Evolutionary conservation across 1,140 invertebrate species (phyloP), one percentile per base, ranked within the genome.

Genomic region (Conopomorpha cramerella): DNA sequence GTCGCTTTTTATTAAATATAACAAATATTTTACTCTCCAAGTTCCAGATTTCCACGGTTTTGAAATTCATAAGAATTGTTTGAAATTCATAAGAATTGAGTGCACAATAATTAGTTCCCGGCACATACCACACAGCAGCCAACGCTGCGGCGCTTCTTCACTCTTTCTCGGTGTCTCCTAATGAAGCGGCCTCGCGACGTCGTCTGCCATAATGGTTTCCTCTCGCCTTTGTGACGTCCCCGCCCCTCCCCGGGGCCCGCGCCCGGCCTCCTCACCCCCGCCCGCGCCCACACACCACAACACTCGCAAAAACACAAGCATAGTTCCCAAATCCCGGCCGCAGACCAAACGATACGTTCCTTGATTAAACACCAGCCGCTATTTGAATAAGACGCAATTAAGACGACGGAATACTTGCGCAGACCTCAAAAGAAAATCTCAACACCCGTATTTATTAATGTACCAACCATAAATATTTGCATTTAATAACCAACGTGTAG

Each of bases 391-490:
- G 46, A 35, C 54, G 62, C 72, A 71, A 76, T 76, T 71, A 76
- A 68, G 65, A 63, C 65, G 61, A 49, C 58, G 57, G 43, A 51
- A 52, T 42, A 51, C 50, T 51, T 52, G 43, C 39, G 37, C 30
- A 38, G n/a, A n/a, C n/a, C 41, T 66, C 64, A 71, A 76, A 76
- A 72, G 66, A 72, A 76, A 61, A 51, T 49, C 42, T 51, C 11
- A 3, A 15, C 30, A 29, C 3, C 28, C 28, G 47, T 58, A 71
- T 67, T 74, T 68, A 76, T 68, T 76, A 68, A 68, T 56, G 38
- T 34, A 53, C 47, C 51, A 72, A n/a, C n/a, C n/a, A n/a, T n/a
- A n/a, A n/a, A 72, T 72, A 71, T 72, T 76, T 67, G 49, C 45
- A 51, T 61, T 57, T 71, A 63, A 68, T 76, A 71, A 70, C 40